Percentiles rank a stretch among this genome's conserved stretches.
Conservation (phyloP, 1,140 invertebrate species). For the Papilio polytes region DNA sequence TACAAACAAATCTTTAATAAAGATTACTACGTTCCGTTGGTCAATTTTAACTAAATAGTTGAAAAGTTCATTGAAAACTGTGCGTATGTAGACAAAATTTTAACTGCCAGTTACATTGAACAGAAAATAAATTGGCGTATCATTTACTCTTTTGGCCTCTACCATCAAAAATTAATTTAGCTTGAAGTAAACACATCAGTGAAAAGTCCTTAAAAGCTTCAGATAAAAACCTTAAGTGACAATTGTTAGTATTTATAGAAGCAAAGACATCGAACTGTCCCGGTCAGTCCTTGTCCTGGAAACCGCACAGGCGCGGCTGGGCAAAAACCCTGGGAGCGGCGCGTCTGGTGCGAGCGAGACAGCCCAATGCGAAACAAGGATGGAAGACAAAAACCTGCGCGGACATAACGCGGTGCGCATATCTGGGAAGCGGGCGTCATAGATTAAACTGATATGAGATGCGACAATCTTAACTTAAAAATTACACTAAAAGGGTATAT, state of each 20-base stretch:
- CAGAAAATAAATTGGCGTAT: too few relatives aligned
- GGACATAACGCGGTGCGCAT: conserved; percentile 50
- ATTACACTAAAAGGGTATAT: background rate
- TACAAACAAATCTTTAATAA: too few relatives aligned
- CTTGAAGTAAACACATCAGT: background rate
- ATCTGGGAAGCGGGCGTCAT: conserved; percentile 45
- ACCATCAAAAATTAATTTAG: background rate
- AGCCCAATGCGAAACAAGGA: conserved; percentile 40
- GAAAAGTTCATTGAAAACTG: too few relatives aligned
- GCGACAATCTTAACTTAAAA: background rate
- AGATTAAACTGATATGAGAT: conserved; percentile 36
- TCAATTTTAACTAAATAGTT: too few relatives aligned
- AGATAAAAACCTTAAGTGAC: conserved; percentile 28
- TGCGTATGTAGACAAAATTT: too few relatives aligned
- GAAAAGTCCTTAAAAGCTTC: conserved; percentile 37
- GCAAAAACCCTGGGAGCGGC: conserved; percentile 55
- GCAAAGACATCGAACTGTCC: conserved; percentile 35
- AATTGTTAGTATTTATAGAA: conserved; percentile 41
- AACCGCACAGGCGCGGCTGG: conserved; percentile 37
- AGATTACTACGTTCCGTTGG: too few relatives aligned
- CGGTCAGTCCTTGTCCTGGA: conserved; percentile 41
- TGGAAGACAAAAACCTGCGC: conserved; percentile 47
- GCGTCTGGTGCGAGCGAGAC: conserved; percentile 54
- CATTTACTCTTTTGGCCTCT: background rate
- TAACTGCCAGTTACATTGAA: too few relatives aligned